Conservation (phyloP, 1,140 invertebrate species). For the Stegodyphus dumicola region DNA sequence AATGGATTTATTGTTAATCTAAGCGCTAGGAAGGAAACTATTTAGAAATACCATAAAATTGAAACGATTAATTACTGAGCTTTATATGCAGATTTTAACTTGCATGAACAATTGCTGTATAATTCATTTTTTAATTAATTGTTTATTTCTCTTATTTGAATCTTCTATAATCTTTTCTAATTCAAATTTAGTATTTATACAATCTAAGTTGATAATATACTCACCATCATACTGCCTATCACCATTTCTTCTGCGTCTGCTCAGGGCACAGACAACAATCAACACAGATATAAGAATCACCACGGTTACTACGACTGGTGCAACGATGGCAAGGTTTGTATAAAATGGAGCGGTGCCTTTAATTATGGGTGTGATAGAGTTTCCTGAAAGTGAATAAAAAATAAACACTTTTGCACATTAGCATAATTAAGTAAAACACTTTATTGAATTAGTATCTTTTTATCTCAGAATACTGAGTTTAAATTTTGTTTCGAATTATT, state of each 20-base stretch:
- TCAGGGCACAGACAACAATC: conserved; percentile 49
- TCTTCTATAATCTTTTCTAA: no score
- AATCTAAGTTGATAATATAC: neutral
- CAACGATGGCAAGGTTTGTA: conserved; percentile 46
- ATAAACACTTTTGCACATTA: neutral
- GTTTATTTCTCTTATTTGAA: no score
- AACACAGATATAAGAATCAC: conserved; percentile 49
- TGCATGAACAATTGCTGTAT: no score
- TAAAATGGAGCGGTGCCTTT: conserved; percentile 40
- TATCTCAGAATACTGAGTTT: neutral
- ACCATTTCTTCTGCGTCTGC: conserved; percentile 30
- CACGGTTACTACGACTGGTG: conserved; percentile 42
- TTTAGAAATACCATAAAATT: no score
- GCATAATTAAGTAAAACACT: neutral
- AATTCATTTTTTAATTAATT: no score
- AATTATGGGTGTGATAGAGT: conserved; percentile 5
- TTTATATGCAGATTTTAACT: no score
- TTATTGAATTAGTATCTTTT: neutral
- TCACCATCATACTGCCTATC: conserved; percentile 53
- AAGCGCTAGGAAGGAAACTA: no score
- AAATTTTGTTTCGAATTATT: neutral
- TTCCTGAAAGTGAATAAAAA: conserved; percentile 3
- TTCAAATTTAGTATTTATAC: no score
- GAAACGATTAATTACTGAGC: no score
- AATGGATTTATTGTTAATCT: no score